A percentile compares a stretch with the other conserved stretches of the same genome.
phyloP scores from a whole-genome alignment of 2,888 invertebrate genomes.

The Apoda limacodes region DNA sequence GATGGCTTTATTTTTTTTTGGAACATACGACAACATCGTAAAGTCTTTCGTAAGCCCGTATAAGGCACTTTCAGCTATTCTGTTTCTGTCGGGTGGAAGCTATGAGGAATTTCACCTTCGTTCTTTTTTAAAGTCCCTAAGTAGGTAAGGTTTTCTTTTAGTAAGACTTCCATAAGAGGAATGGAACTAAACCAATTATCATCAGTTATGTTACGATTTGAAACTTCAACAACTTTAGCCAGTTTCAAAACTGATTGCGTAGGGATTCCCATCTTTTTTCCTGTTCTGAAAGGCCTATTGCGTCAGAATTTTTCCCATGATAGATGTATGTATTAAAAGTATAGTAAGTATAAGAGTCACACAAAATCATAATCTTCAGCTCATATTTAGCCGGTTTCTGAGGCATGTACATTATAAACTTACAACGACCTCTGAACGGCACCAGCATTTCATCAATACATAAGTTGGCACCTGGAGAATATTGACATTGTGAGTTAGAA shows the following conservation, averaged over 20 bases:
- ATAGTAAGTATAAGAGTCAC: slow-evolving; percentile 9
- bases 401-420: slow-evolving; percentile 18
- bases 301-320: slow-evolving; percentile 25
- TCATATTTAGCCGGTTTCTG: slow-evolving; percentile 18
- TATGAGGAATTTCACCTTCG: slow-evolving; percentile 18
- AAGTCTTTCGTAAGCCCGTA: slow-evolving; percentile 9
- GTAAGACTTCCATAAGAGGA: slow-evolving; percentile 20
- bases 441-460: slow-evolving; percentile 21
- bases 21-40: slow-evolving; percentile 9
- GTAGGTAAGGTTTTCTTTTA: slow-evolving; percentile 17
- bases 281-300: slow-evolving; percentile 17
- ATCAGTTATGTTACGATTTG: slow-evolving; percentile 26
- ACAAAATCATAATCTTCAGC: slow-evolving; percentile 9
- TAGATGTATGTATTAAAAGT: slow-evolving; percentile 10
- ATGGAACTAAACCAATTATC: slow-evolving; percentile 30
- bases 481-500: slow-evolving; percentile 15
- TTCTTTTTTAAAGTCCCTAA: slow-evolving; percentile 23
- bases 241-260: slow-evolving; percentile 26
- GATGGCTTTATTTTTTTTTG: slow-evolving; percentile 12
- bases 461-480: slow-evolving; percentile 13
- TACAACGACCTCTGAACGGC: slow-evolving; percentile 17
- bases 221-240: slow-evolving; percentile 20
- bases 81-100: slow-evolving; percentile 2
- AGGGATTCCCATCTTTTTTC: slow-evolving; percentile 24
- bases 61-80: slow-evolving; percentile 13